These are phyloP conservation scores for Stenoptilia bipunctidactyla DNA, from an alignment of 2,888 invertebrate species.

Conservation along the genomic window DNA sequence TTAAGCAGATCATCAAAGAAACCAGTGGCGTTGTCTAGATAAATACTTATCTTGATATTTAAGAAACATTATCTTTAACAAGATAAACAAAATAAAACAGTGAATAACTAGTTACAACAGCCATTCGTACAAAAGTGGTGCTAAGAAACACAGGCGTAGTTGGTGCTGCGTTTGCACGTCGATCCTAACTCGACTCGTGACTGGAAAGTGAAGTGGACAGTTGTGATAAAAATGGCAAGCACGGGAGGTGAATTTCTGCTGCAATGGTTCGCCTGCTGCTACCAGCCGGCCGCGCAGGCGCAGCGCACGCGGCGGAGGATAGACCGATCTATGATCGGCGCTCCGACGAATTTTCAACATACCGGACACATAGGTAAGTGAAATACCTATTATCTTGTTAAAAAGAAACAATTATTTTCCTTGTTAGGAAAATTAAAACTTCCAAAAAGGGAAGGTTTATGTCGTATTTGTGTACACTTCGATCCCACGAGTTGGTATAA, in stretches of 20 bases:
- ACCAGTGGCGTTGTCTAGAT: conserved; percentile 22
- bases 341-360: conserved; percentile 95
- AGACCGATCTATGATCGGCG: conserved; percentile 95
- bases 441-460: no score
- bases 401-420: no score
- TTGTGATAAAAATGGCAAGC: conserved; percentile 69
- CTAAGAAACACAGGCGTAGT: conserved; percentile 1
- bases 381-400: no score
- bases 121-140: conserved; percentile 5
- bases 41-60: conserved; percentile 19
- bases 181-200: conserved; percentile 9
- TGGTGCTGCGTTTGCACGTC: conserved; percentile 23
- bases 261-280: conserved; percentile 93
- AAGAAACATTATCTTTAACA: conserved; percentile 16
- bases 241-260: conserved; percentile 89
- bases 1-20: conserved; percentile 31
- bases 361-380: conserved; percentile 77
- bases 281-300: conserved; percentile 83
- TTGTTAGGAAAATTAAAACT: no score
- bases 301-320: conserved; percentile 81
- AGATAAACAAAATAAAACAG: conserved; percentile 17
- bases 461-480: no score
- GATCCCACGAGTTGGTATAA: no score
- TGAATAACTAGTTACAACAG: conserved; percentile 18
- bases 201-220: conserved; percentile 31